These are phyloP conservation scores for Dromas ardeola DNA, from an alignment of 2,113 vertebrate species.

Conservation along the genomic window DNA sequence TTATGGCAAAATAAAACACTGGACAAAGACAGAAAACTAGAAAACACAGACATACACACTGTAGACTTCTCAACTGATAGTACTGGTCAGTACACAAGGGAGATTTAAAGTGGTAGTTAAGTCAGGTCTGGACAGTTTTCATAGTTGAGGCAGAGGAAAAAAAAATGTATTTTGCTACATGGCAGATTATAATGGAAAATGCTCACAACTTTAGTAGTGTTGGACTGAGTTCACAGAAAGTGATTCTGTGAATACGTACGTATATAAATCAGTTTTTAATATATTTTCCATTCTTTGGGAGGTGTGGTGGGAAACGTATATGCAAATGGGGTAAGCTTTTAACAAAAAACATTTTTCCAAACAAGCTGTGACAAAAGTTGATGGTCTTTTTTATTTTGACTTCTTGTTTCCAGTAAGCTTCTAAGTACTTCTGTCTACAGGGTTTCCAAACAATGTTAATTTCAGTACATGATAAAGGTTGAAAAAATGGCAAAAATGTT, in stretches of 20 bases:
- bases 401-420: not conserved
- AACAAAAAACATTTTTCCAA: not conserved
- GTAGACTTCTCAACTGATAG: not conserved
- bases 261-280: not conserved
- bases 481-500: not conserved
- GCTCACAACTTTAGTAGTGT: not conserved
- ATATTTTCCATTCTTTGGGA: conserved; percentile 20
- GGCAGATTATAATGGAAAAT: not conserved
- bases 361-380: not conserved
- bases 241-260: not conserved
- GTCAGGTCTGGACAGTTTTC: not conserved
- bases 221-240: conserved; percentile 5
- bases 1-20: not conserved
- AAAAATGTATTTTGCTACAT: not conserved
- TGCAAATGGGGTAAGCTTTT: not conserved
- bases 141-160: not conserved
- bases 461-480: not conserved
- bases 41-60: not conserved
- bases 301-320: not conserved
- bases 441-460: not conserved
- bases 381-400: not conserved
- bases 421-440: not conserved
- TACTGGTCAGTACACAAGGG: not conserved
- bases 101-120: not conserved
- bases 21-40: not conserved